These are phyloP conservation scores for Peromyscus eremicus DNA, from an alignment of 2,797 vertebrate genomes.

Conservation along the genomic window DNA sequence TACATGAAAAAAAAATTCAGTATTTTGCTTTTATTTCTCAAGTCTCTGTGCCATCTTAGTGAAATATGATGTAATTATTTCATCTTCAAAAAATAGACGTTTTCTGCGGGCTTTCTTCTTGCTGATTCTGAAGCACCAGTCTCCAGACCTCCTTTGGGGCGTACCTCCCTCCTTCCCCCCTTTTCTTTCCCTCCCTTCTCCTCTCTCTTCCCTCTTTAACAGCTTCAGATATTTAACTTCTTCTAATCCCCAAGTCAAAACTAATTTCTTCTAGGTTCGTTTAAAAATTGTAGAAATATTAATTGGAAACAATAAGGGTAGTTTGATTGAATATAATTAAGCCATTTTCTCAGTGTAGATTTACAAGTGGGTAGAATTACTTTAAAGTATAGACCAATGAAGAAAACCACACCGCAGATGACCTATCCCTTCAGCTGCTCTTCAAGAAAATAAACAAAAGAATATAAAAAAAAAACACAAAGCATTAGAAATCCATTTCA, in stretches of 20 bases:
- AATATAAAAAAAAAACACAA: background rate
- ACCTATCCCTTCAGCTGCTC: background rate
- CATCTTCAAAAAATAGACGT: background rate
- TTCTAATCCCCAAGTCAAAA: background rate
- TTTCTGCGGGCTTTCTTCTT: conserved; percentile 18
- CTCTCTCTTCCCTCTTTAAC: background rate
- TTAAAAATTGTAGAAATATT: background rate
- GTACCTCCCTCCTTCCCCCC: background rate
- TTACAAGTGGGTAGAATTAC: background rate
- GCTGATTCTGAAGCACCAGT: background rate
- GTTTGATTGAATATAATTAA: background rate
- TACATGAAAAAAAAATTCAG: conserved; percentile 54
- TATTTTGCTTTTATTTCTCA: conserved; percentile 11
- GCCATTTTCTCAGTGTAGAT: background rate
- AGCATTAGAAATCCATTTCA: background rate
- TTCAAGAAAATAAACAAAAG: conserved; percentile 27
- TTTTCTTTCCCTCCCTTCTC: background rate
- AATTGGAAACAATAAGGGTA: background rate
- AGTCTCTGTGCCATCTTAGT: background rate
- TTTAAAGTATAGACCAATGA: background rate
- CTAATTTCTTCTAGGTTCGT: background rate
- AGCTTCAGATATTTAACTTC: background rate
- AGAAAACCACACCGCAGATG: background rate
- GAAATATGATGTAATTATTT: background rate
- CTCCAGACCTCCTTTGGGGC: background rate